A percentile compares a stretch with the other conserved stretches of the same genome.
Evolutionary conservation across 1,140 invertebrate species (phyloP).

Genomic region (Pseudomyrmex dendroicus): DNA sequence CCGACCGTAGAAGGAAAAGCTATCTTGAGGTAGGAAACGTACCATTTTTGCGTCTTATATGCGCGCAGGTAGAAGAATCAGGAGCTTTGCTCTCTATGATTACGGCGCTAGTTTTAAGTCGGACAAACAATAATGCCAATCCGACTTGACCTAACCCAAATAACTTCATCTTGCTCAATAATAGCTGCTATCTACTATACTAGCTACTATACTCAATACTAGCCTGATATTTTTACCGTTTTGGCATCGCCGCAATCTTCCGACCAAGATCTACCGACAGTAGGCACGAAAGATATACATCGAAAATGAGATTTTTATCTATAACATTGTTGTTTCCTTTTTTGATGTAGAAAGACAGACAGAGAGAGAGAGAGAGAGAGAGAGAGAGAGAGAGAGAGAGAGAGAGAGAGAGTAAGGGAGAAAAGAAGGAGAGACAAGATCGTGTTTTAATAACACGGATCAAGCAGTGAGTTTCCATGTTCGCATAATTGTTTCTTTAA

Average conservation of each 20-base stretch:
- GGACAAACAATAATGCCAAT: conserved; percentile 72
- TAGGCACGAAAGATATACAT: conserved; percentile 43
- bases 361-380: no score
- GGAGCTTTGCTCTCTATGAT: conserved; percentile 76
- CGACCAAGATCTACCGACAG: conserved; percentile 57
- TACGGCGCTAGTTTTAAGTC: conserved; percentile 69
- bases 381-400: background rate
- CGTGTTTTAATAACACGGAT: background rate
- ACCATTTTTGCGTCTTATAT: conserved; percentile 72
- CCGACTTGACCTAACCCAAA: conserved; percentile 74
- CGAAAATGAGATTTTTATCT: conserved; percentile 72
- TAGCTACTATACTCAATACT: no score
- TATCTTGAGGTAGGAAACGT: conserved; percentile 59
- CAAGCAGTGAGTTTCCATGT: conserved; percentile 7
- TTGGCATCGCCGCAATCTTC: conserved; percentile 56
- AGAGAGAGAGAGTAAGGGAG: no score
- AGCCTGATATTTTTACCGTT: conserved; percentile 67
- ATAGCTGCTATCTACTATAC: no score
- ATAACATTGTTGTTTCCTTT: conserved; percentile 42
- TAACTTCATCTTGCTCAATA: conserved; percentile 75
- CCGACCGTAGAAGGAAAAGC: conserved; percentile 61
- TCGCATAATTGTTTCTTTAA: conserved; percentile 48
- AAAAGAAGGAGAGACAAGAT: background rate
- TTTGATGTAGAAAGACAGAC: background rate
- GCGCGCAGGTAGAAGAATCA: conserved; percentile 67